Conservation (phyloP, 2,888 invertebrate genomes). For the Stratiomys singularior region DNA sequence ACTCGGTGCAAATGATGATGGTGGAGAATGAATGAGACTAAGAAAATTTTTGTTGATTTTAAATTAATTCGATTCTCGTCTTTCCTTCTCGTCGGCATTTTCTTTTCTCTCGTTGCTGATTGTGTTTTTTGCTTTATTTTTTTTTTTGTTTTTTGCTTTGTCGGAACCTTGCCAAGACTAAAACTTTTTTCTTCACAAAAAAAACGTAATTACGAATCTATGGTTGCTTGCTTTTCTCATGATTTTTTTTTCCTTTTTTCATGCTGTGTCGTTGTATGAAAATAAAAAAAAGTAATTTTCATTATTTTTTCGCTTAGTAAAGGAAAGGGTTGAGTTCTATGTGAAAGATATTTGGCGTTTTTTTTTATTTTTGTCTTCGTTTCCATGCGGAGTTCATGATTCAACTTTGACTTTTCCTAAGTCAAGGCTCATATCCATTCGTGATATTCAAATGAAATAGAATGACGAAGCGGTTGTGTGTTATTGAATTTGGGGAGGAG, state of each 20-base stretch:
- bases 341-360: neutral
- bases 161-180: neutral
- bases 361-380: neutral
- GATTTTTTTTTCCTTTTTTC: neutral
- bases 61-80: conserved; percentile 49
- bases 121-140: conserved; percentile 7
- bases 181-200: neutral
- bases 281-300: neutral
- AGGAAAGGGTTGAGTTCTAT: neutral
- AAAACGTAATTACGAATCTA: conserved; percentile 29
- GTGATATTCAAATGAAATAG: neutral
- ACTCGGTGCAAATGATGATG: neutral
- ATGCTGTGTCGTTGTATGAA: neutral
- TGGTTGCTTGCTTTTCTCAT: conserved; percentile 10
- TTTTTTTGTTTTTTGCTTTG: conserved; percentile 8
- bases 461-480: neutral
- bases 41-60: conserved; percentile 51
- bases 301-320: neutral
- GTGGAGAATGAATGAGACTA: conserved; percentile 42
- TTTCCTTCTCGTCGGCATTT: neutral
- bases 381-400: neutral
- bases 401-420: conserved; percentile 4
- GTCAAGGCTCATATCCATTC: neutral
- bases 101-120: conserved; percentile 34
- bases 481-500: no score